Conservation (phyloP, 1,140 invertebrate genomes). For the Sipha flava region DNA sequence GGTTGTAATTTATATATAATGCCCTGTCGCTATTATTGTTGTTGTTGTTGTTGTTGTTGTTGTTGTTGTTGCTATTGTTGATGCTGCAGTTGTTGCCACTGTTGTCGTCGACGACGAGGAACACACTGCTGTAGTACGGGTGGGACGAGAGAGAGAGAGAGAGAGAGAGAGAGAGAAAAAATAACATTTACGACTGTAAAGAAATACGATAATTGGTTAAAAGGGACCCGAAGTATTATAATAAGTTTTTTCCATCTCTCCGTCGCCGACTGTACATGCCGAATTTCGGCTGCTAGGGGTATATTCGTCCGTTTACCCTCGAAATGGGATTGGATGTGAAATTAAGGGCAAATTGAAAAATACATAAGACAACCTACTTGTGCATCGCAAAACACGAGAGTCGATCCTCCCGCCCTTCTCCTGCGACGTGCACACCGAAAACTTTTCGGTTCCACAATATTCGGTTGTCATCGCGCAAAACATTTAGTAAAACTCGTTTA, state of each 20-base stretch:
- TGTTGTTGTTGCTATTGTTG: no score
- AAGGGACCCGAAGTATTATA: conserved; percentile 23
- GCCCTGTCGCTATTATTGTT: neutral
- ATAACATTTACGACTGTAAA: conserved; percentile 30
- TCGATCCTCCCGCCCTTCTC: neutral
- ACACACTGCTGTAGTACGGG: neutral
- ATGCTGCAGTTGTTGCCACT: neutral
- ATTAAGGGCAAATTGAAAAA: conserved; percentile 30
- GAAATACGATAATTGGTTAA: conserved; percentile 33
- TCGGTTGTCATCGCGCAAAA: neutral
- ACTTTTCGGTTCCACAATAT: neutral
- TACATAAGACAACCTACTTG: conserved; percentile 14
- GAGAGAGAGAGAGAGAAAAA: neutral
- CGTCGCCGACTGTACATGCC: neutral
- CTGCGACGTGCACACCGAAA: neutral
- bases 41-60: neutral
- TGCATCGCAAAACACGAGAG: neutral
- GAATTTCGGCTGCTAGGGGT: neutral
- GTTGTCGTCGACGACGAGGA: neutral
- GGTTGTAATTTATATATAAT: conserved; percentile 23
- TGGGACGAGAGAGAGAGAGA: neutral
- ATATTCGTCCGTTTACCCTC: neutral
- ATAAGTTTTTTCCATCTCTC: conserved; percentile 20
- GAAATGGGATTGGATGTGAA: conserved; percentile 23
- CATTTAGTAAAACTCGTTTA: neutral